A percentile compares a stretch with the other conserved stretches of the same genome.
These are phyloP conservation scores for Rhinolophus sinicus DNA, from an alignment of 2,113 vertebrate genomes.

Conservation along the genomic window DNA sequence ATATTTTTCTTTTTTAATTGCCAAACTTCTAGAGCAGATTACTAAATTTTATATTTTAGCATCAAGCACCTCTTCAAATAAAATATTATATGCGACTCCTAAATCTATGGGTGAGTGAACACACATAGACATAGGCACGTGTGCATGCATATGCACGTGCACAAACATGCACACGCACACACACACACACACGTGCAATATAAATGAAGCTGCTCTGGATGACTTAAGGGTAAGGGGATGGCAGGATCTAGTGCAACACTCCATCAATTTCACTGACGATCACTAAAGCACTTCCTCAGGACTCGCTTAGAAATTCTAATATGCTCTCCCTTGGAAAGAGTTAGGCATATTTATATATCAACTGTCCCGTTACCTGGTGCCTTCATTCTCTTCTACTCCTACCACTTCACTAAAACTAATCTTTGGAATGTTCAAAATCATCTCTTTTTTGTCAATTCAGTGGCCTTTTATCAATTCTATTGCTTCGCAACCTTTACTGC, in stretches of 20 bases:
- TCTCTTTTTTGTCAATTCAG: not conserved
- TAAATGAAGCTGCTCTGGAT: not conserved
- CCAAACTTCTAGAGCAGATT: not conserved
- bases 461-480: not conserved
- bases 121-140: not conserved
- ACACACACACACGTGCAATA: no score
- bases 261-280: not conserved
- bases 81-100: not conserved
- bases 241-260: not conserved
- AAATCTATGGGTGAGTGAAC: not conserved
- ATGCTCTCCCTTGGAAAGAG: not conserved
- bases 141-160: not conserved
- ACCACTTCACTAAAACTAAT: not conserved
- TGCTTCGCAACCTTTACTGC: not conserved
- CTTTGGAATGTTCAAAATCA: not conserved
- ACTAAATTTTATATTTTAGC: not conserved
- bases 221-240: not conserved
- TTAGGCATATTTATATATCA: not conserved
- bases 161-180: not conserved
- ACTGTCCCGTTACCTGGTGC: not conserved
- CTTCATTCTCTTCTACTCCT: not conserved
- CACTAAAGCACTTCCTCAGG: not conserved
- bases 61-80: not conserved
- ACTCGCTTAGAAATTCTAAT: not conserved
- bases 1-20: constrained; percentile 28